phyloP scores from a whole-genome alignment of 2,113 vertebrate genomes.

The Marcusenius ussheri region DNA sequence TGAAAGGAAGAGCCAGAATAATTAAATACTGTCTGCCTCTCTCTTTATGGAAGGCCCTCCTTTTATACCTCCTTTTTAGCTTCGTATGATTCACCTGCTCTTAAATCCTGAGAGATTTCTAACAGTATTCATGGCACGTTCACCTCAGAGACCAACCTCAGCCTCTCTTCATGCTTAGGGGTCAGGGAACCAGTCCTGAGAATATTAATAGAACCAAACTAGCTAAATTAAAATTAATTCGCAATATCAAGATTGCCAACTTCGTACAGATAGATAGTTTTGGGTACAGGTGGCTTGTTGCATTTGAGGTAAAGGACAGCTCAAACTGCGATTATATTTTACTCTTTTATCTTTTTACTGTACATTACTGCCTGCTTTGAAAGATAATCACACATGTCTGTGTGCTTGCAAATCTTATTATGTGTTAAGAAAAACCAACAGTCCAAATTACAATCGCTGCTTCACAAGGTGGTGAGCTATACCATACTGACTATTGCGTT shows the following conservation, averaged over 20 bases:
- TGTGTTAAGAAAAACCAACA: background rate
- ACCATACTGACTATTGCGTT: background rate
- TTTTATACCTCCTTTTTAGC: background rate
- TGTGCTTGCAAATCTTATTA: background rate
- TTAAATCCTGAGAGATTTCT: background rate
- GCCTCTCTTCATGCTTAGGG: background rate
- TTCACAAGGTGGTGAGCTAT: background rate
- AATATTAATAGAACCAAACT: background rate
- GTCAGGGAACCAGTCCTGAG: background rate
- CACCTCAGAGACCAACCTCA: background rate
- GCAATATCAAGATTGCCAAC: background rate
- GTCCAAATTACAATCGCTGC: background rate
- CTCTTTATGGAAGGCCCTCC: background rate
- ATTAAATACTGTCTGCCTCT: background rate
- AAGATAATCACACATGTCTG: background rate
- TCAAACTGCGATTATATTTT: background rate
- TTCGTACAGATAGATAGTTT: background rate
- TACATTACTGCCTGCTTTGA: background rate
- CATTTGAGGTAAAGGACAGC: background rate
- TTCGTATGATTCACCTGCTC: background rate
- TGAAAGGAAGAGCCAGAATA: background rate
- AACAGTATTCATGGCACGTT: background rate
- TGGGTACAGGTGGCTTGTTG: background rate
- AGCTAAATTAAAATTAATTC: background rate
- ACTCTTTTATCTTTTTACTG: background rate